A percentile compares a stretch with the other conserved stretches of the same genome.
Evolutionary conservation across 2,797 vertebrate genomes (phyloP).

Genomic region (Oreortyx pictus): DNA sequence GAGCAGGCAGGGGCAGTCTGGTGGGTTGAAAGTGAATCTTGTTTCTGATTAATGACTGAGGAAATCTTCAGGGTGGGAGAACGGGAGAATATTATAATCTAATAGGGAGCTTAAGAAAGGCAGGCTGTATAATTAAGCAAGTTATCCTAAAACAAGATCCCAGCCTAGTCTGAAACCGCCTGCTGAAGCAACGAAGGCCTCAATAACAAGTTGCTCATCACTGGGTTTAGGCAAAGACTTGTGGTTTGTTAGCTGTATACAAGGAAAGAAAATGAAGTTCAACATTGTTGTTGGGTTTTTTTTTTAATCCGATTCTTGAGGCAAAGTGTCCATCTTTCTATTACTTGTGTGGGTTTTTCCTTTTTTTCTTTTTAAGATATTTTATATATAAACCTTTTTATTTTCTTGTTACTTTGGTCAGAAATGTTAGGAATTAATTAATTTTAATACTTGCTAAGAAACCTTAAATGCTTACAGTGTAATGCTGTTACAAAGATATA

Average conservation of each 20-base stretch:
- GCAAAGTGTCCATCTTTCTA: not conserved
- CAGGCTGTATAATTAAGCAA: not conserved
- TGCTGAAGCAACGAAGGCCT: not conserved
- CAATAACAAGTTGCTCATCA: not conserved
- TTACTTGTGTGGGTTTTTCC: not conserved
- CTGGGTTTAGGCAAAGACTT: not conserved
- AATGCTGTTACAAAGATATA: not conserved
- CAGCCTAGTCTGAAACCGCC: not conserved
- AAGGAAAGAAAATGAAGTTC: not conserved
- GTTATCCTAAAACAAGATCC: not conserved
- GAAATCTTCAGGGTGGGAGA: constrained; percentile 26
- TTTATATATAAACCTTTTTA: not conserved
- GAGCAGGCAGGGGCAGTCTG: constrained; percentile 24
- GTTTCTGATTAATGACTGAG: constrained; percentile 52
- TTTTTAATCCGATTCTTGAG: not conserved
- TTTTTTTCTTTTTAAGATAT: not conserved
- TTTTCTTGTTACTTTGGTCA: not conserved
- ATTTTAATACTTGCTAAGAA: not conserved
- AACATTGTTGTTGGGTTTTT: not conserved
- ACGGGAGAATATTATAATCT: constrained; percentile 23
- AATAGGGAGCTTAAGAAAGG: constrained; percentile 13
- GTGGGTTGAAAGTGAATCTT: constrained; percentile 40
- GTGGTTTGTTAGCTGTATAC: not conserved
- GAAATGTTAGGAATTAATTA: not conserved
- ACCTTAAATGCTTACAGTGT: not conserved